A percentile compares a stretch with the other conserved stretches of the same genome.
These are phyloP conservation scores for Hirtodrosophila histrioides DNA, from an alignment of 2,888 invertebrate species.

Conservation along the genomic window DNA sequence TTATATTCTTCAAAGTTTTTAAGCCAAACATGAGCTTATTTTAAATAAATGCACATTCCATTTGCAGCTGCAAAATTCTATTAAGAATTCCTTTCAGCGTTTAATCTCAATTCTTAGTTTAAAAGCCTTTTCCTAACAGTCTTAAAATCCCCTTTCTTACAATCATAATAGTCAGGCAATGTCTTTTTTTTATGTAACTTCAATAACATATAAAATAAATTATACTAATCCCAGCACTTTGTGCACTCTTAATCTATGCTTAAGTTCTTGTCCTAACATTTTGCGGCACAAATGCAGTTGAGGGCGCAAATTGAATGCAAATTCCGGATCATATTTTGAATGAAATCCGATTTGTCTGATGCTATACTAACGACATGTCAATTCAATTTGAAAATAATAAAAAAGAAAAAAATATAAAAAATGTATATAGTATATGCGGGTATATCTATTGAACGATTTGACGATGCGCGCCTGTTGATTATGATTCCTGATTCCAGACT, in stretches of 20 bases:
- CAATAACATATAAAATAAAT: slow-evolving; percentile 18
- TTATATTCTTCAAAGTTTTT: too few relatives aligned
- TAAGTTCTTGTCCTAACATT: slow-evolving; percentile 32
- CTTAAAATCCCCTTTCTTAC: too few relatives aligned
- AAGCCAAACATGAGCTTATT: too few relatives aligned
- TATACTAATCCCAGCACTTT: slow-evolving; percentile 14
- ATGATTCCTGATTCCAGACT: slow-evolving; percentile 53
- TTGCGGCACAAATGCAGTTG: slow-evolving; percentile 35
- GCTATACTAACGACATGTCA: slow-evolving; percentile 68
- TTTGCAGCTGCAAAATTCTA: too few relatives aligned
- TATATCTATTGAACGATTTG: slow-evolving; percentile 30
- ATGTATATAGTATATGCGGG: slow-evolving; percentile 1
- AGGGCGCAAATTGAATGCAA: slow-evolving; percentile 54
- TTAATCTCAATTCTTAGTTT: too few relatives aligned
- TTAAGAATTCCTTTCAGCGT: too few relatives aligned
- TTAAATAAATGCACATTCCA: too few relatives aligned
- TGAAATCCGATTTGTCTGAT: slow-evolving; percentile 69
- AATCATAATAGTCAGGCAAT: background rate
- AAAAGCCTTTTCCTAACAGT: too few relatives aligned
- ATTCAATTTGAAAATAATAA: slow-evolving; percentile 80
- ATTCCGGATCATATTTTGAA: slow-evolving; percentile 67
- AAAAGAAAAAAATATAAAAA: slow-evolving; percentile 30
- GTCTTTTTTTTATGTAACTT: slow-evolving; percentile 1
- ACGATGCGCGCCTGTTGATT: slow-evolving; percentile 62
- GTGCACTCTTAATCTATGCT: slow-evolving; percentile 33